phyloP scores from a whole-genome alignment of 2,888 invertebrate species.

The Druceiella hillmani region DNA sequence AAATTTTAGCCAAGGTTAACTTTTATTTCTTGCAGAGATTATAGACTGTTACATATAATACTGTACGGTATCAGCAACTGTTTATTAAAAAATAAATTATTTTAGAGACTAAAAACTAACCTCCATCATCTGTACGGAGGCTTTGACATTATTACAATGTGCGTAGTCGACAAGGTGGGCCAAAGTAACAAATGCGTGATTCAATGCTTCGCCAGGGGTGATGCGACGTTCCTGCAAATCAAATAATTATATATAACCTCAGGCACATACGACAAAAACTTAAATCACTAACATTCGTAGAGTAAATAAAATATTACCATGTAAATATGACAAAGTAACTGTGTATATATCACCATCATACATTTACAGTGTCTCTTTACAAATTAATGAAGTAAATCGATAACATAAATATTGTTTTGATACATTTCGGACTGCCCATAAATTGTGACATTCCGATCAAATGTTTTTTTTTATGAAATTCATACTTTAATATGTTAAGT shows the following conservation, averaged over 20 bases:
- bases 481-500: neutral
- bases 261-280: no score
- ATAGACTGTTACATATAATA: no score
- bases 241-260: neutral
- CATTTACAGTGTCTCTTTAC: no score
- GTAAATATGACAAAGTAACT: no score
- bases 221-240: conserved; percentile 77
- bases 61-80: neutral
- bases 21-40: no score
- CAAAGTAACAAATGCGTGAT: conserved; percentile 91
- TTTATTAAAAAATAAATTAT: neutral
- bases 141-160: conserved; percentile 95
- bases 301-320: no score
- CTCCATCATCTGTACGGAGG: conserved; percentile 98
- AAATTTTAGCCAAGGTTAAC: no score
- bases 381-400: no score
- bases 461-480: neutral
- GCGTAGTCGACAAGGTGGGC: conserved; percentile 94
- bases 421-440: no score
- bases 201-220: conserved; percentile 91
- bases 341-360: no score
- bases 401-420: no score
- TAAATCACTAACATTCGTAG: no score
- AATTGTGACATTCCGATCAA: conserved; percentile 4
- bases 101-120: conserved; percentile 53